Percentiles rank a stretch among this genome's conserved stretches.
Conservation (phyloP, 2,888 invertebrate species). For the Linnaemya tessellans region DNA sequence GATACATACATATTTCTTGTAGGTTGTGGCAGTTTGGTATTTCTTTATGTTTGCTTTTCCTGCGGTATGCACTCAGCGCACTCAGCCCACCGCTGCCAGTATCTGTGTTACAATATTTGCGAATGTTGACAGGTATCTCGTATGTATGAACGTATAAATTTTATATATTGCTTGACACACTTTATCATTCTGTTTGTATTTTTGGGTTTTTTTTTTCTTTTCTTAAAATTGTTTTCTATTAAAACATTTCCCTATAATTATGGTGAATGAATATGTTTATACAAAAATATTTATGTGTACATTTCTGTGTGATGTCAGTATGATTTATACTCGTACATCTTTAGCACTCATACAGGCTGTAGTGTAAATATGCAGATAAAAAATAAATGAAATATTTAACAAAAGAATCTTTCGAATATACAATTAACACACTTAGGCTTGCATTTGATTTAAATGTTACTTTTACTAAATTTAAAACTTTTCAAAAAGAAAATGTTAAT, state of each 20-base stretch:
- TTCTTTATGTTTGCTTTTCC: slow-evolving; percentile 35
- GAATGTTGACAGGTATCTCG: background rate
- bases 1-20: slow-evolving; percentile 22
- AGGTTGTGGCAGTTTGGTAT: slow-evolving; percentile 23
- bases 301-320: background rate
- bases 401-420: too few species aligned
- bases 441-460: too few species aligned
- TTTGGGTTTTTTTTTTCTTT: background rate
- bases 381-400: too few species aligned
- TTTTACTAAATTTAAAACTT: too few species aligned
- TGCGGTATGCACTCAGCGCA: slow-evolving; percentile 53
- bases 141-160: slow-evolving; percentile 10
- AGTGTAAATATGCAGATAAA: background rate
- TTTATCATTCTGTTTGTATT: slow-evolving; percentile 41
- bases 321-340: background rate
- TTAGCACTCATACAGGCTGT: background rate
- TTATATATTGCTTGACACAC: slow-evolving; percentile 53
- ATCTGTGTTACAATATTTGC: slow-evolving; percentile 17
- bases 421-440: too few species aligned
- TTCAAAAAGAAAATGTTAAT: too few species aligned
- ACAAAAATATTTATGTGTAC: background rate
- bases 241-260: slow-evolving; percentile 50
- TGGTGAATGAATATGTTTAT: background rate
- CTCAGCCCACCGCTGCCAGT: slow-evolving; percentile 23
- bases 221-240: slow-evolving; percentile 27